Conservation (phyloP, 1,140 invertebrate species). For the Lepidurus packardi region DNA sequence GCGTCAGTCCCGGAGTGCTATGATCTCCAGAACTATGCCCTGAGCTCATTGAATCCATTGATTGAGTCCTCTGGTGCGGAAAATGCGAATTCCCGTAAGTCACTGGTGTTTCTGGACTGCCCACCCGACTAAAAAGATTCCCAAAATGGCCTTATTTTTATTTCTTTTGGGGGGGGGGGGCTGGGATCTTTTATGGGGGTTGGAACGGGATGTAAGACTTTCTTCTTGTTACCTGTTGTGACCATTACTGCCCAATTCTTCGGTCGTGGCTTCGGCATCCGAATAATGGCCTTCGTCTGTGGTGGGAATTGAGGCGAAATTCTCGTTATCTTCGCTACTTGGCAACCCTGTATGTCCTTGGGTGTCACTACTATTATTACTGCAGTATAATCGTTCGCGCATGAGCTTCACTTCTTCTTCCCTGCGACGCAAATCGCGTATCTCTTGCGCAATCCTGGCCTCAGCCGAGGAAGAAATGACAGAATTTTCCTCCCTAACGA, state of each 20-base stretch:
- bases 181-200: background rate
- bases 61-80: conserved; percentile 39
- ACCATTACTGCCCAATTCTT: conserved; percentile 40
- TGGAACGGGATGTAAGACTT: conserved; percentile 1
- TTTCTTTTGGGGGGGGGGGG: background rate
- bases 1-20: conserved; percentile 33
- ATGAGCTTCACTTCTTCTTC: conserved; percentile 37
- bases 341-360: conserved; percentile 28
- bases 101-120: conserved; percentile 23
- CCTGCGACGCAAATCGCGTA: conserved; percentile 34
- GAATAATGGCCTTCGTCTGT: conserved; percentile 45
- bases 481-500: background rate
- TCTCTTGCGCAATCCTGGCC: conserved; percentile 36
- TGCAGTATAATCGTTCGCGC: conserved; percentile 36
- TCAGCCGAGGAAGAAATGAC: conserved; percentile 24
- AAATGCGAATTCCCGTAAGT: conserved; percentile 31
- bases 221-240: conserved; percentile 40
- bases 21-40: conserved; percentile 41
- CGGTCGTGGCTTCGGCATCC: conserved; percentile 43
- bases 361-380: conserved; percentile 27
- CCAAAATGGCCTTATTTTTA: background rate
- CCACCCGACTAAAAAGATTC: conserved; percentile 25
- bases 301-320: conserved; percentile 40
- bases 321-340: conserved; percentile 35
- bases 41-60: conserved; percentile 42